These are phyloP conservation scores for Oxyscelio sp. DNA, from an alignment of 2,888 invertebrate species.

Conservation along the genomic window DNA sequence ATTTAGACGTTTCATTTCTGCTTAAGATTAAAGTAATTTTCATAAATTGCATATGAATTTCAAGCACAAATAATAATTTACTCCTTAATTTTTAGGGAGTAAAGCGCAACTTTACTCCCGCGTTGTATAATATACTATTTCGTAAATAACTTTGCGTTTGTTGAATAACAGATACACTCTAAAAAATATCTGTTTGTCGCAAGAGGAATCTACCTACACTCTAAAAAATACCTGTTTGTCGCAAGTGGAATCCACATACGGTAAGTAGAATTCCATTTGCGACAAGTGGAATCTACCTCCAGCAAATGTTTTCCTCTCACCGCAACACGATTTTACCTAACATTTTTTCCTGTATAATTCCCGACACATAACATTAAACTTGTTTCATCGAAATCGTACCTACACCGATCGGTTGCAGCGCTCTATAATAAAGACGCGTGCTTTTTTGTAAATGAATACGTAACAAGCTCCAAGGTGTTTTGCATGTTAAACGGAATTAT, in stretches of 20 bases:
- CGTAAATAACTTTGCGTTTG: conserved; percentile 2
- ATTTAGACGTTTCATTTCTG: not conserved
- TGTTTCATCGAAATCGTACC: conserved; percentile 27
- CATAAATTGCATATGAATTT: conserved; percentile 10
- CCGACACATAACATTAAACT: conserved; percentile 31
- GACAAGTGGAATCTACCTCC: no score
- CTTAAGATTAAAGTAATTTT: not conserved
- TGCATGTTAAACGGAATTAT: conserved; percentile 67
- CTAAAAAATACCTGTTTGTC: no score
- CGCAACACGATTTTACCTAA: no score
- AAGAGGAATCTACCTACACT: no score
- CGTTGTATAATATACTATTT: no score
- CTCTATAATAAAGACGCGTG: conserved; percentile 17
- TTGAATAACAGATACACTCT: no score
- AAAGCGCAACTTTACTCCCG: no score
- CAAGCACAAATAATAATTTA: conserved; percentile 3
- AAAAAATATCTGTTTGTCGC: no score
- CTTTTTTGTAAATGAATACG: conserved; percentile 68
- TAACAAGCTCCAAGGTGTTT: conserved; percentile 50
- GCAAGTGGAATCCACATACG: no score
- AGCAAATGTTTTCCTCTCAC: no score
- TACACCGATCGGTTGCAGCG: conserved; percentile 41
- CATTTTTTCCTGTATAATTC: conserved; percentile 23
- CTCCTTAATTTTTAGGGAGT: no score
- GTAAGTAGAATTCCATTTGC: no score